These are phyloP conservation scores for Mobula hypostoma DNA, from an alignment of 2,113 vertebrate genomes.

Conservation along the genomic window DNA sequence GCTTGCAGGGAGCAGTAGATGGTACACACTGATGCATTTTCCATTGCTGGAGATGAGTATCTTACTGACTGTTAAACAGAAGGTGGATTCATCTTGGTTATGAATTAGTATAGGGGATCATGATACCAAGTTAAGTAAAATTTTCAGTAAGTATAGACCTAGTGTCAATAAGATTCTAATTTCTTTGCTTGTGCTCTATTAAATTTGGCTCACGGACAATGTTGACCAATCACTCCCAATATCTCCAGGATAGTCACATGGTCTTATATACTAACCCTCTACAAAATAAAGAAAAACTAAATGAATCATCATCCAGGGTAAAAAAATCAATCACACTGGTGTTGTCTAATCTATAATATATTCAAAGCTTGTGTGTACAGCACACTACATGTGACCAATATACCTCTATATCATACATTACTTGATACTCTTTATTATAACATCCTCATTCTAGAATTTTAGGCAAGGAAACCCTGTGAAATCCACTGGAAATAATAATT, in stretches of 20 bases:
- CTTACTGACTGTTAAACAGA: neutral
- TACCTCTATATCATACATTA: neutral
- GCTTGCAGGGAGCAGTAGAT: too few relatives aligned
- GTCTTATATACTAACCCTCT: too few relatives aligned
- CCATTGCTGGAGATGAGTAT: neutral
- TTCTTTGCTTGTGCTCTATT: neutral
- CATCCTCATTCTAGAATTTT: neutral
- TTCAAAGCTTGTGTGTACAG: neutral
- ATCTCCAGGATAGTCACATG: neutral
- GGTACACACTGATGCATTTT: too few relatives aligned
- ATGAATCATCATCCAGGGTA: neutral
- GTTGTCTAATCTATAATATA: neutral
- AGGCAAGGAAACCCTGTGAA: neutral
- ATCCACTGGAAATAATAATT: neutral
- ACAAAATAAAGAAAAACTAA: neutral
- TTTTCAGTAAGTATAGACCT: neutral
- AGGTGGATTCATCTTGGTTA: neutral
- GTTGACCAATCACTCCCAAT: neutral
- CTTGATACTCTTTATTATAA: neutral
- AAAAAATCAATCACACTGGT: neutral
- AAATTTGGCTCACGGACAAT: neutral
- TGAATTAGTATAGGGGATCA: neutral
- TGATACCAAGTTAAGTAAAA: neutral
- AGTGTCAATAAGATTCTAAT: neutral
- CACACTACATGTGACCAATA: neutral